Conservation (phyloP, 1,140 invertebrate genomes). For the Drosophila mojavensis region DNA sequence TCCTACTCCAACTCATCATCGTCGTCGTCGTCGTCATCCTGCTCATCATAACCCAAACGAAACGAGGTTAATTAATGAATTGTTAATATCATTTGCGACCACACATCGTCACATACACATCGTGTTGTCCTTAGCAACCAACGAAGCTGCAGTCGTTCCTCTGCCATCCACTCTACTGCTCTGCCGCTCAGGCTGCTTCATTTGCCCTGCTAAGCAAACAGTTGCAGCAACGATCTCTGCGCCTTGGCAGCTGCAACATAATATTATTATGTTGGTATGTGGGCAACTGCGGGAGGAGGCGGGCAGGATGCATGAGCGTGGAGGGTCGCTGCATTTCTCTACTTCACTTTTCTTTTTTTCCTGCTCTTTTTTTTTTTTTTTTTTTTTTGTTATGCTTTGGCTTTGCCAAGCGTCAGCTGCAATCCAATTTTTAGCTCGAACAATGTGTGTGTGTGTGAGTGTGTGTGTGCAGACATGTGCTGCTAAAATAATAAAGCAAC, state of each 20-base stretch:
- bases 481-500: slow-evolving; percentile 79
- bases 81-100: slow-evolving; percentile 81
- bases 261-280: slow-evolving; percentile 70
- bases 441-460: slow-evolving; percentile 52
- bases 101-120: slow-evolving; percentile 74
- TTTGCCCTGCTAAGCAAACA: slow-evolving; percentile 55
- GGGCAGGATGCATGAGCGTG: background rate
- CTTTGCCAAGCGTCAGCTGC: slow-evolving; percentile 63
- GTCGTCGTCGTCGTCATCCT: slow-evolving; percentile 11
- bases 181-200: background rate
- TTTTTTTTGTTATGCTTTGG: slow-evolving; percentile 40
- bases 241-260: slow-evolving; percentile 79
- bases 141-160: slow-evolving; percentile 8
- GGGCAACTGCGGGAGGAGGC: background rate
- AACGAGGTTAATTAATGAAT: slow-evolving; percentile 82
- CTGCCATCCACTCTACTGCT: background rate
- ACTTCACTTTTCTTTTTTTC: slow-evolving; percentile 22
- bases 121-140: slow-evolving; percentile 28
- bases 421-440: slow-evolving; percentile 74
- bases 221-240: slow-evolving; percentile 69
- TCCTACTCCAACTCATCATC: slow-evolving; percentile 13
- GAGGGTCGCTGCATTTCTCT: background rate
- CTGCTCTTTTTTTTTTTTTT: slow-evolving; percentile 1
- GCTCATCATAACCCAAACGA: slow-evolving; percentile 70
- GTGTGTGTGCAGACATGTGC: slow-evolving; percentile 47